phyloP scores from a whole-genome alignment of 2,888 invertebrate species.

The Melitaea athalia region DNA sequence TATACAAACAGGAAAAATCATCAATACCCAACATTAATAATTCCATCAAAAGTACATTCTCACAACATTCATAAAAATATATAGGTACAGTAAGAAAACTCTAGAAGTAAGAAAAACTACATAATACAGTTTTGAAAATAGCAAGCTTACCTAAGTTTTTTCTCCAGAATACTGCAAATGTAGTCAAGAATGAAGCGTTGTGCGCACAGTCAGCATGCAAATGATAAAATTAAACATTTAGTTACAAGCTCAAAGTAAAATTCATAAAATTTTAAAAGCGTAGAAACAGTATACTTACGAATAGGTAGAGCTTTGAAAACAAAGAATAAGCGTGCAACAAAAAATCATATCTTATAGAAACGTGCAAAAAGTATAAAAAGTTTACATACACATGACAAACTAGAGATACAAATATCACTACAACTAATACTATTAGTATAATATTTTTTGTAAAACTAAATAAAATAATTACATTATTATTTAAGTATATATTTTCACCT shows the following conservation, averaged over 20 bases:
- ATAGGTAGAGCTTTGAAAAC: constrained; percentile 36
- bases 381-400: constrained; percentile 10
- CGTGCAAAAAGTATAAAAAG: constrained; percentile 23
- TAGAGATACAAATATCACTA: background rate
- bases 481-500: too few relatives aligned
- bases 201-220: constrained; percentile 83
- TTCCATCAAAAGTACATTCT: too few relatives aligned
- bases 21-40: too few relatives aligned
- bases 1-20: too few relatives aligned
- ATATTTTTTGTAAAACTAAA: background rate
- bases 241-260: constrained; percentile 54
- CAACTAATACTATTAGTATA: background rate
- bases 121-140: constrained; percentile 44
- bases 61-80: constrained; percentile 13
- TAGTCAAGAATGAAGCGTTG: constrained; percentile 81
- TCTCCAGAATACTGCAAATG: constrained; percentile 90
- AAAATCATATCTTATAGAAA: constrained; percentile 30
- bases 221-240: constrained; percentile 77
- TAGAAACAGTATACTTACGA: constrained; percentile 40
- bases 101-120: constrained; percentile 37
- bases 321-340: constrained; percentile 44
- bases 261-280: constrained; percentile 37
- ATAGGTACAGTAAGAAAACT: constrained; percentile 35
- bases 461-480: too few relatives aligned
- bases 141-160: constrained; percentile 89